Conservation (phyloP, 2,888 invertebrate genomes). For the Sphecodes monilicornis region DNA sequence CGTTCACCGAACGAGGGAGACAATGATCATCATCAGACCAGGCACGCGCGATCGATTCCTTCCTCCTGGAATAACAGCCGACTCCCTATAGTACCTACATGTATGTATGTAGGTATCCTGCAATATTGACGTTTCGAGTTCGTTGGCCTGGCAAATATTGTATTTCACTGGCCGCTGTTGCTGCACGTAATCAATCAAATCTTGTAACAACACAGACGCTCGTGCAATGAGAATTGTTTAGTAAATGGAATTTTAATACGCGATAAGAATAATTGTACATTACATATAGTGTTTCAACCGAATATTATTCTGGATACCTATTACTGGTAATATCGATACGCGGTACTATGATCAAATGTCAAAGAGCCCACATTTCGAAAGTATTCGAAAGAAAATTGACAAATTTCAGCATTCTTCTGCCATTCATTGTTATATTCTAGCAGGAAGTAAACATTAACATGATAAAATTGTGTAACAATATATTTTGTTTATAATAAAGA, state of each 20-base stretch:
- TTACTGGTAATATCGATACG: no score
- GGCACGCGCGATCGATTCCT: slow-evolving; percentile 60
- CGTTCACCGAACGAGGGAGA: slow-evolving; percentile 34
- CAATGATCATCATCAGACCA: slow-evolving; percentile 54
- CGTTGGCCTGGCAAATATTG: slow-evolving; percentile 46
- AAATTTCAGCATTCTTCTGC: no score
- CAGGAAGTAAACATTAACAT: no score
- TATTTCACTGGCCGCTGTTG: slow-evolving; percentile 24
- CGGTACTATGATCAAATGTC: no score
- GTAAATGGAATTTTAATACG: not conserved
- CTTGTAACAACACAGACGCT: not conserved
- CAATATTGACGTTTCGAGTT: slow-evolving; percentile 52
- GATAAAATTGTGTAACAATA: no score
- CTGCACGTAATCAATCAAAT: slow-evolving; percentile 32
- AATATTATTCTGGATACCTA: no score
- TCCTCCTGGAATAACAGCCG: slow-evolving; percentile 44
- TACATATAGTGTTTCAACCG: no score
- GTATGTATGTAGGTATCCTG: slow-evolving; percentile 32
- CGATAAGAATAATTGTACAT: not conserved
- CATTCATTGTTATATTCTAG: no score
- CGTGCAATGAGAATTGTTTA: slow-evolving; percentile 1
- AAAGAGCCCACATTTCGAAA: not conserved
- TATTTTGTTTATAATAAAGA: no score
- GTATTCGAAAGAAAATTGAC: not conserved
- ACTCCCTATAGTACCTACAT: no score